Evolutionary conservation across 2,888 invertebrate genomes (phyloP).

Genomic region (Temnothorax unifasciatus): DNA sequence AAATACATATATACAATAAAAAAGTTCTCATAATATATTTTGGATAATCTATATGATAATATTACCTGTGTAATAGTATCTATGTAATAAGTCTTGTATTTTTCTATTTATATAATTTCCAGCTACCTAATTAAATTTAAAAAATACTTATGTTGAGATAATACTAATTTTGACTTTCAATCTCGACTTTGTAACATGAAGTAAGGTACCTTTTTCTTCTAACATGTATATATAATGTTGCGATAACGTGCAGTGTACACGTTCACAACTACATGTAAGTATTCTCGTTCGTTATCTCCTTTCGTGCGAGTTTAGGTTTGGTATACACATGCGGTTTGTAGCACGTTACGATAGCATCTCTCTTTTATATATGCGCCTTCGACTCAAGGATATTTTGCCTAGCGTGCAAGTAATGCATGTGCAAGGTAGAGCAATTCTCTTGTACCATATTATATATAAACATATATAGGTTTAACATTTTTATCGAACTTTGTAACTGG

Average conservation of each 20-base stretch:
- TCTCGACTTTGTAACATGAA: neutral
- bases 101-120: neutral
- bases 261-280: conserved; percentile 24
- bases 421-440: conserved; percentile 30
- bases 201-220: conserved; percentile 12
- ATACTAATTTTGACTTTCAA: conserved; percentile 1
- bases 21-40: neutral
- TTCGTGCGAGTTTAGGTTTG: conserved; percentile 46
- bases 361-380: conserved; percentile 39
- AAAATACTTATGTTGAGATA: neutral
- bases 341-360: conserved; percentile 52
- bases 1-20: neutral
- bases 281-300: conserved; percentile 32
- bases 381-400: conserved; percentile 58
- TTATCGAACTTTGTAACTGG: conserved; percentile 31
- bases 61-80: neutral
- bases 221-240: conserved; percentile 12
- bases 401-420: conserved; percentile 55
- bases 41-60: neutral
- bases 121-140: conserved; percentile 5
- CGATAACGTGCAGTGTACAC: neutral
- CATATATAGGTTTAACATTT: conserved; percentile 29
- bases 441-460: conserved; percentile 12
- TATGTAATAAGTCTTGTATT: neutral
- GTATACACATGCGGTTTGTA: conserved; percentile 23